Percentiles rank a stretch among this genome's conserved stretches.
Conservation (phyloP, 2,113 vertebrate genomes). For the Ctenodactylus gundi region DNA sequence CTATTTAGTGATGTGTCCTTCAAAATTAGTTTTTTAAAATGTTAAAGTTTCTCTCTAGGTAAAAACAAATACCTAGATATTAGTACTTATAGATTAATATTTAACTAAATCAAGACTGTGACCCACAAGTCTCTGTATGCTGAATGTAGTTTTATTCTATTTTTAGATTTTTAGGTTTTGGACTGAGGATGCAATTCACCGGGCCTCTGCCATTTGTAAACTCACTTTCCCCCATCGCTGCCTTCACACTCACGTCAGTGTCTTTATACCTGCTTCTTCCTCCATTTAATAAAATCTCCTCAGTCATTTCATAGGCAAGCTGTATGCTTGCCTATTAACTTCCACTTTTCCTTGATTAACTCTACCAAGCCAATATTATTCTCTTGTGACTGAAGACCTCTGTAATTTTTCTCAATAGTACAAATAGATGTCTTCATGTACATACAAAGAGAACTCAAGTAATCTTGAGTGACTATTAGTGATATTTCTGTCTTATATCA, state of each 20-base stretch:
- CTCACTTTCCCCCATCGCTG: conserved; percentile 18
- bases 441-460: neutral
- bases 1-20: neutral
- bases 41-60: neutral
- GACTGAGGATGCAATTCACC: neutral
- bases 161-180: conserved; percentile 33
- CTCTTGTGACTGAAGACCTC: neutral
- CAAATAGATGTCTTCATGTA: neutral
- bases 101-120: conserved; percentile 38
- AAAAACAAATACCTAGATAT: neutral
- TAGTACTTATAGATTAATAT: neutral
- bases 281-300: neutral
- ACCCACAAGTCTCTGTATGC: neutral
- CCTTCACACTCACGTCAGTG: neutral
- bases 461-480: neutral
- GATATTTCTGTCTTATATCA: neutral
- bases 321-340: neutral
- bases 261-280: neutral
- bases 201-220: neutral
- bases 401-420: conserved; percentile 1
- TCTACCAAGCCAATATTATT: neutral
- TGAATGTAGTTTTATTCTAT: neutral
- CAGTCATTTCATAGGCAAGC: neutral
- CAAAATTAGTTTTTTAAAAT: conserved; percentile 12
- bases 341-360: neutral